Evolutionary conservation across 1,140 invertebrate species (phyloP).

Genomic region (Hyles vespertilio): DNA sequence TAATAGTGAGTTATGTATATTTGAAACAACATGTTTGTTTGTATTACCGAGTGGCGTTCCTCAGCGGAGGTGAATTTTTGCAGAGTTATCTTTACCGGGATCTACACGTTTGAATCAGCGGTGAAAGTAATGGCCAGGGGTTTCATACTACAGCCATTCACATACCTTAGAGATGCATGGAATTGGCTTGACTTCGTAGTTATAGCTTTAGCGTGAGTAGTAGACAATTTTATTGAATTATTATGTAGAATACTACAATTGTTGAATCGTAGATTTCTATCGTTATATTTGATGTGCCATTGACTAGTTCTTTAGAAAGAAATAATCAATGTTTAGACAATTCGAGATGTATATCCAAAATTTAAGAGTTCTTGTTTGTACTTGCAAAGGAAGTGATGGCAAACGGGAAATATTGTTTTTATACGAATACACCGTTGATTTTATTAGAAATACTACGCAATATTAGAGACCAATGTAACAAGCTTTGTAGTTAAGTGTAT

Average conservation of each 20-base stretch:
- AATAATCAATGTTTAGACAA: slow-evolving; percentile 13
- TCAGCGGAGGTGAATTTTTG: slow-evolving; percentile 77
- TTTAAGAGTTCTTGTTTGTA: too few species aligned
- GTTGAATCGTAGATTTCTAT: slow-evolving; percentile 43
- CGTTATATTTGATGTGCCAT: slow-evolving; percentile 25
- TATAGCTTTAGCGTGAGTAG: slow-evolving; percentile 99
- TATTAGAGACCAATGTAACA: slow-evolving; percentile 12
- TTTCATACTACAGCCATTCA: slow-evolving; percentile 99
- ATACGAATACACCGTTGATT: neutral
- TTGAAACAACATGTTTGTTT: slow-evolving; percentile 37
- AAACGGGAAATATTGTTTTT: neutral
- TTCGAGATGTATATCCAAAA: neutral
- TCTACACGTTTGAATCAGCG: slow-evolving; percentile 99
- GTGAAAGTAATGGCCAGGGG: slow-evolving; percentile 99
- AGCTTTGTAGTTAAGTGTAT: slow-evolving; percentile 53
- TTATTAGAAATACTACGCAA: neutral
- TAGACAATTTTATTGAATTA: slow-evolving; percentile 66
- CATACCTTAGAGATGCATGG: slow-evolving; percentile 99
- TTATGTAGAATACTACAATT: slow-evolving; percentile 53
- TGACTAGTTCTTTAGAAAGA: slow-evolving; percentile 20
- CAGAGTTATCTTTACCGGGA: slow-evolving; percentile 99
- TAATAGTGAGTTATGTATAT: slow-evolving; percentile 28
- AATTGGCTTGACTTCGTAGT: slow-evolving; percentile 99
- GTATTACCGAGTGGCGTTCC: slow-evolving; percentile 64
- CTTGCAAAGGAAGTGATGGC: too few species aligned